These are phyloP conservation scores for Aurelia sp. DNA, from an alignment of 30 jellyfish, hydroid and myxozoan species.

Conservation along the genomic window DNA sequence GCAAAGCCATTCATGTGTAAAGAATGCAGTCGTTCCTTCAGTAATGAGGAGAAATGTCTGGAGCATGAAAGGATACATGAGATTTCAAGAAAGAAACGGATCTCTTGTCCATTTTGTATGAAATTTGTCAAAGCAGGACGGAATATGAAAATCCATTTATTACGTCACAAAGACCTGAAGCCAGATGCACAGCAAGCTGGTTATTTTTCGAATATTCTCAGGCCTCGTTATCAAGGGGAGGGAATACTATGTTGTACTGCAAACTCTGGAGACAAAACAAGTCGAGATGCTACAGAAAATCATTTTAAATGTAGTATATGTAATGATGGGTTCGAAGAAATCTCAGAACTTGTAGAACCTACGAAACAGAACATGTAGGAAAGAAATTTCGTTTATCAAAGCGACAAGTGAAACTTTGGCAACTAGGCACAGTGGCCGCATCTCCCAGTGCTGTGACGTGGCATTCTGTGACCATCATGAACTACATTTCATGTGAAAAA, in stretches of 20 bases:
- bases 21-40: constrained; percentile 36
- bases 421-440: no score
- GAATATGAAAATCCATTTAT: constrained; percentile 66
- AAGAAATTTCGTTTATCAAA: no score
- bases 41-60: constrained; percentile 32
- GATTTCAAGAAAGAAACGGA: constrained; percentile 20
- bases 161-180: constrained; percentile 73
- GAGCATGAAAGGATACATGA: constrained; percentile 60
- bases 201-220: constrained; percentile 40
- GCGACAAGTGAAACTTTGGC: no score
- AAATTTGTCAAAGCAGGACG: constrained; percentile 65
- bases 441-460: no score
- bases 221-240: constrained; percentile 24
- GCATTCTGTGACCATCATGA: no score
- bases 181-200: constrained; percentile 44
- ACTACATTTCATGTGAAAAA: no score
- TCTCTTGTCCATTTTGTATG: constrained; percentile 71
- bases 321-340: no score
- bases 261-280: not conserved
- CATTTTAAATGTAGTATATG: no score
- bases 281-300: not conserved
- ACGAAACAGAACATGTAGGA: no score
- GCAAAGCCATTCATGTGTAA: constrained; percentile 4
- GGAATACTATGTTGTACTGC: not conserved
- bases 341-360: no score